Evolutionary conservation across 2,797 vertebrate species (phyloP).

Genomic region (Spizella passerina): DNA sequence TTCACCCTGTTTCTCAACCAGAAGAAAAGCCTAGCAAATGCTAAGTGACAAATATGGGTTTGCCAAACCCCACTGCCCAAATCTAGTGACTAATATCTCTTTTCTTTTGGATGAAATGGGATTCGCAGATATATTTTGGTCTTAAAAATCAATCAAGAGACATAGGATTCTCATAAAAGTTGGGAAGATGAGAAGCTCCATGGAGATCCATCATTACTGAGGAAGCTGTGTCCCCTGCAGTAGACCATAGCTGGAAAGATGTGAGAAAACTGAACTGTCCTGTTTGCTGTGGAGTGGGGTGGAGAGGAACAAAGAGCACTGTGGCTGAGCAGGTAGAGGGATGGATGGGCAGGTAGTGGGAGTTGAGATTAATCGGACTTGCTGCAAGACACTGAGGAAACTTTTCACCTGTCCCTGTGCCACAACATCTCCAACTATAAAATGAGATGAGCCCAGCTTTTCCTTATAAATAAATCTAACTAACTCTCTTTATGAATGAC

Average conservation of each 20-base stretch:
- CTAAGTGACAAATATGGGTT: background rate
- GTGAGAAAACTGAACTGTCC: background rate
- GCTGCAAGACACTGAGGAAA: background rate
- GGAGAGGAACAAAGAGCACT: background rate
- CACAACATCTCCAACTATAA: background rate
- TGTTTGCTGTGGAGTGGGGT: background rate
- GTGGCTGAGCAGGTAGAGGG: background rate
- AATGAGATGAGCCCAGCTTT: background rate
- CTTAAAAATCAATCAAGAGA: background rate
- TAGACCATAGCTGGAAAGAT: background rate
- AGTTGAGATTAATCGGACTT: background rate
- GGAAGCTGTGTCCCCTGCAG: background rate
- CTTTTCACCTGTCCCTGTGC: background rate
- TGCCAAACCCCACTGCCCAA: background rate
- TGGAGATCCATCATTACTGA: background rate
- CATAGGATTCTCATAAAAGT: background rate
- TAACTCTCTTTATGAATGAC: conserved; percentile 33
- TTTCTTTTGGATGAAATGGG: background rate
- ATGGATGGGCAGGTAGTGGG: background rate
- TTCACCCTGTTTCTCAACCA: background rate
- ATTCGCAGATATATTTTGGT: background rate
- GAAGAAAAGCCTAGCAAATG: background rate
- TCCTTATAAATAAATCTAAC: background rate
- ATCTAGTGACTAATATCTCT: background rate
- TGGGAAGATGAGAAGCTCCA: background rate